These are phyloP conservation scores for Crocodylus rhombifer DNA, from an alignment of 2,797 vertebrate species.

Conservation along the genomic window DNA sequence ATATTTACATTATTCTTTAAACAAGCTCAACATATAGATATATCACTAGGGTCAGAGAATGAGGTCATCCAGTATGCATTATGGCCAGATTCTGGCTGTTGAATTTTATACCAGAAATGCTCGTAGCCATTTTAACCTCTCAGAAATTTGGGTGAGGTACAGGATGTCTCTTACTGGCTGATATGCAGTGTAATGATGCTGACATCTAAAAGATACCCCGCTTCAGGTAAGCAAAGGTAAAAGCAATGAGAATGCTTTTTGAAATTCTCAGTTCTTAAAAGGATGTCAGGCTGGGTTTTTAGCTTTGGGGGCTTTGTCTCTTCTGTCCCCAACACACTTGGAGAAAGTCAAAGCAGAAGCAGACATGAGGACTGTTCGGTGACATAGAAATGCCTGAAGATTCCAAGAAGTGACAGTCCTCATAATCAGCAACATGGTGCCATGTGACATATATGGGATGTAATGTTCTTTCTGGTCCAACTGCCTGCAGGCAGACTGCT, in stretches of 20 bases:
- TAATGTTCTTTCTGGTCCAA: neutral
- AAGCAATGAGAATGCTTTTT: neutral
- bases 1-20: neutral
- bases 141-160: neutral
- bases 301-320: neutral
- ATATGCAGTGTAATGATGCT: neutral
- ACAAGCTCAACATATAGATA: neutral
- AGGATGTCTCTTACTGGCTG: neutral
- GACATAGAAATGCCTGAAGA: accelerated
- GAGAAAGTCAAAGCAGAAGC: neutral
- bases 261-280: neutral
- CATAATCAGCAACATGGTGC: neutral
- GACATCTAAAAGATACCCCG: neutral
- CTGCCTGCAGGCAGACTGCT: neutral
- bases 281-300: accelerated
- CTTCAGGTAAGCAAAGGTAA: neutral
- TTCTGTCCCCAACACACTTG: neutral
- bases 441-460: neutral
- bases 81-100: neutral
- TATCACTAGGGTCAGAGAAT: neutral
- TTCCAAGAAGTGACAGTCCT: neutral
- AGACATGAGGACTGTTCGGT: neutral
- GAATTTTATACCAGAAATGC: neutral
- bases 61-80: neutral
- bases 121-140: neutral